These are phyloP conservation scores for Diadegma fenestrale DNA, from an alignment of 2,888 invertebrate genomes.

Conservation along the genomic window DNA sequence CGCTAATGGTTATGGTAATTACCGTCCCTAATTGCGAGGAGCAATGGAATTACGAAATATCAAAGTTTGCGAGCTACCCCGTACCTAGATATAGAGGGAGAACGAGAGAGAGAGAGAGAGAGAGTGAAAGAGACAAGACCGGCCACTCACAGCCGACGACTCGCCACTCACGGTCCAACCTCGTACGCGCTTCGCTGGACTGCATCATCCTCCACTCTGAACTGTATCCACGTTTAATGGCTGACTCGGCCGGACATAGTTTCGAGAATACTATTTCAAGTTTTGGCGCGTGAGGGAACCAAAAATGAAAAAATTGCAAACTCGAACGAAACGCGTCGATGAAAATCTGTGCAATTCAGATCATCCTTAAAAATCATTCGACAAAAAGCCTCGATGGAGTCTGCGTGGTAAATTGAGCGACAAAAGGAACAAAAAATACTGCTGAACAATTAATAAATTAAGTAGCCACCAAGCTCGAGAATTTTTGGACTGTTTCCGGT, in stretches of 20 bases:
- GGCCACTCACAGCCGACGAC: conserved; percentile 59
- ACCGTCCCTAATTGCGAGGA: conserved; percentile 84
- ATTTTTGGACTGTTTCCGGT: conserved; percentile 68
- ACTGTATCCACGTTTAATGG: conserved; percentile 21
- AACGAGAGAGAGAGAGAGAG: not conserved
- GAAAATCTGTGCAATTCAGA: not conserved
- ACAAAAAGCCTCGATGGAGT: not conserved
- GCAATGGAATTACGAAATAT: conserved; percentile 85
- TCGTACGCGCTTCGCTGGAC: conserved; percentile 33
- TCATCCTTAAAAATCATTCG: not conserved
- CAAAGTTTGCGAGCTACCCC: conserved; percentile 79
- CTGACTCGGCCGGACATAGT: conserved; percentile 21
- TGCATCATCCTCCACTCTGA: conserved; percentile 15
- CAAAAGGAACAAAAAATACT: conserved; percentile 1
- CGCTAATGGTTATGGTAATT: conserved; percentile 85
- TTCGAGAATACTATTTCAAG: conserved; percentile 13
- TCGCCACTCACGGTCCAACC: conserved; percentile 49
- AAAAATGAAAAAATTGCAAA: not conserved
- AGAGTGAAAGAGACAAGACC: conserved; percentile 41
- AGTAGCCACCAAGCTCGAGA: conserved; percentile 66
- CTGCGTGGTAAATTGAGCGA: not conserved
- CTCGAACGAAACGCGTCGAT: not conserved
- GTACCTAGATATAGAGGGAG: conserved; percentile 3
- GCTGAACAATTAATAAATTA: conserved; percentile 78
- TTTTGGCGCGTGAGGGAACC: not conserved